Percentiles rank a stretch among this genome's conserved stretches.
These are phyloP conservation scores for Campoletis sonorensis DNA, from an alignment of 1,140 invertebrate genomes.

Conservation along the genomic window DNA sequence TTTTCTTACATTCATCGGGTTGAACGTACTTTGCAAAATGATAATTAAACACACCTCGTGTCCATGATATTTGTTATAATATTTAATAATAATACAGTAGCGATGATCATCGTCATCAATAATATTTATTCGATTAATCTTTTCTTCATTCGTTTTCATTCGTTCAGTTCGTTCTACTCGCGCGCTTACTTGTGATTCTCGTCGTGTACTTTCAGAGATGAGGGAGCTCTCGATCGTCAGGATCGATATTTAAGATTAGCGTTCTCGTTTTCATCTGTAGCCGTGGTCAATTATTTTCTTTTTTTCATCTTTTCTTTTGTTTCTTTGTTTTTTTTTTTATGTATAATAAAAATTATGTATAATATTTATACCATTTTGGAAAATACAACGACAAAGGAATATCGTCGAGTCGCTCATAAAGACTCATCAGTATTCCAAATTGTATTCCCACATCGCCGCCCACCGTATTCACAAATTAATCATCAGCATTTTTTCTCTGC, in stretches of 20 bases:
- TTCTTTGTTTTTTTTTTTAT: slow-evolving; percentile 5
- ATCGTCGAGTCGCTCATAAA: not conserved
- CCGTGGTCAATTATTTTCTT: not conserved
- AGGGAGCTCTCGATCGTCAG: slow-evolving; percentile 2
- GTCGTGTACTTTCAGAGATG: not conserved
- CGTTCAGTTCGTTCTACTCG: not conserved
- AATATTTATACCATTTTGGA: slow-evolving; percentile 28
- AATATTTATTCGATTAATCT: not conserved
- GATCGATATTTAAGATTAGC: slow-evolving; percentile 7
- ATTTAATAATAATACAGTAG: slow-evolving; percentile 56
- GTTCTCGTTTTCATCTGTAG: not conserved
- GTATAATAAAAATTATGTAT: slow-evolving; percentile 56
- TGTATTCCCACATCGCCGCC: slow-evolving; percentile 50
- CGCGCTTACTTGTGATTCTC: not conserved
- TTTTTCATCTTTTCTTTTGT: not conserved
- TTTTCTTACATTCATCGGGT: slow-evolving; percentile 19
- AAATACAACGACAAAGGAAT: slow-evolving; percentile 7
- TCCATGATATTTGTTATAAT: slow-evolving; percentile 51
- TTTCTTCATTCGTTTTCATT: slow-evolving; percentile 17
- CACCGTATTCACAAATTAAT: not conserved
- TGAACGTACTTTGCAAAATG: slow-evolving; percentile 13
- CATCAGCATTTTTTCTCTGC: no score
- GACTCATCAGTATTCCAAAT: slow-evolving; percentile 3
- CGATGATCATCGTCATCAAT: slow-evolving; percentile 53
- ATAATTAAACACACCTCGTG: slow-evolving; percentile 40